phyloP scores from a whole-genome alignment of 2,888 invertebrate species.

The Hirtodrosophila confusa region DNA sequence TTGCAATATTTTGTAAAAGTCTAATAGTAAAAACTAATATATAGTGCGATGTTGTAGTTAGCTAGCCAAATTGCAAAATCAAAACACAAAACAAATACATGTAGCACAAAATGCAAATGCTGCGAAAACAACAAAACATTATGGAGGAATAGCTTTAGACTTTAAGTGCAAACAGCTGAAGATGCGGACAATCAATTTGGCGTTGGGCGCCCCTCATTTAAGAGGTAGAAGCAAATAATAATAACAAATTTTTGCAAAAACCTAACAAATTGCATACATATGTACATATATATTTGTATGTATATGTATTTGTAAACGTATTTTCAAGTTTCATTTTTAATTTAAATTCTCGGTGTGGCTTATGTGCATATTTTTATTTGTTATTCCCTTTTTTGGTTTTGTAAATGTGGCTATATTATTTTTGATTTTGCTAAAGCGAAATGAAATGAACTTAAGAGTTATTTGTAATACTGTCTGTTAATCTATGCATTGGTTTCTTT shows the following conservation, averaged over 20 bases:
- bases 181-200: constrained; percentile 63
- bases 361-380: constrained; percentile 43
- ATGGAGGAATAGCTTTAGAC: constrained; percentile 62
- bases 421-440: constrained; percentile 24
- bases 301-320: neutral
- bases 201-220: constrained; percentile 1
- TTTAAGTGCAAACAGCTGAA: constrained; percentile 54
- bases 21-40: constrained; percentile 65
- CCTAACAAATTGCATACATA: constrained; percentile 1
- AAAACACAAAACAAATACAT: constrained; percentile 13
- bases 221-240: constrained; percentile 18
- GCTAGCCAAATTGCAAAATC: constrained; percentile 68
- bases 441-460: constrained; percentile 26
- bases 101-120: constrained; percentile 47
- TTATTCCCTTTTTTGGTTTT: constrained; percentile 47
- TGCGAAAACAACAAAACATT: constrained; percentile 34
- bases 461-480: constrained; percentile 63
- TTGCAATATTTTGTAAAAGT: constrained; percentile 75
- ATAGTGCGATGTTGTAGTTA: constrained; percentile 70
- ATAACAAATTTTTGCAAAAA: constrained; percentile 10
- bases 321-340: constrained; percentile 21
- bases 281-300: neutral
- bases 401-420: constrained; percentile 48
- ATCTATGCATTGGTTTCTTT: constrained; percentile 76
- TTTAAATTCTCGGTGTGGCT: constrained; percentile 62